Evolutionary conservation across 2,113 vertebrate genomes (phyloP).

Genomic region (Dissostichus mawsoni): DNA sequence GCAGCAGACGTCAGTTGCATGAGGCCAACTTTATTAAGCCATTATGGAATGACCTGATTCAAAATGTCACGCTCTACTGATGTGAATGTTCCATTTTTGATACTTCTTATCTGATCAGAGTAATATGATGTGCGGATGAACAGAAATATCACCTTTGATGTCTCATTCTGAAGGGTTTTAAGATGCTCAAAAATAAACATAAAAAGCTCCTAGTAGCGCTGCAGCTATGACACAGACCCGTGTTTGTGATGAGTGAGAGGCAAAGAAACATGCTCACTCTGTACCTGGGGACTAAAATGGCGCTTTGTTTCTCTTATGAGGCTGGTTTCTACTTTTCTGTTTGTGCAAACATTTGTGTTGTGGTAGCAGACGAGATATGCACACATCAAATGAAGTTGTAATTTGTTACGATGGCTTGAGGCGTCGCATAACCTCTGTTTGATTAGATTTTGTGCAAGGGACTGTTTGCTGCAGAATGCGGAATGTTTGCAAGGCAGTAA

Average conservation of each 20-base stretch:
- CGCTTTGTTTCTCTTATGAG: conserved; percentile 44
- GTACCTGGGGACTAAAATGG: conserved; percentile 26
- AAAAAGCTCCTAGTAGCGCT: not conserved
- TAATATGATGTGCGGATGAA: not conserved
- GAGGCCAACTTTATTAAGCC: conserved; percentile 42
- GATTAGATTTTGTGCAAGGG: conserved; percentile 71
- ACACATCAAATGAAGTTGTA: conserved; percentile 74
- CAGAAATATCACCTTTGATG: conserved; percentile 18
- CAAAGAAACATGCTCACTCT: not conserved
- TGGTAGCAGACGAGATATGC: conserved; percentile 56
- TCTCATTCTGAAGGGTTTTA: conserved; percentile 14
- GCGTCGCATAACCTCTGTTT: conserved; percentile 74
- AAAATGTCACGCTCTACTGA: conserved; percentile 40
- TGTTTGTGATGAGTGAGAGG: not conserved
- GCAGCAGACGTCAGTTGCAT: conserved; percentile 43
- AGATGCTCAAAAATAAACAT: conserved; percentile 6
- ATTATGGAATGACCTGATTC: conserved; percentile 36
- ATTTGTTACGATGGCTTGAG: conserved; percentile 75
- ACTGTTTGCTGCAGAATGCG: conserved; percentile 63
- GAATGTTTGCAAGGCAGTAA: conserved; percentile 40
- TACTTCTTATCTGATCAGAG: conserved; percentile 29
- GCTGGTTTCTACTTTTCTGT: not conserved
- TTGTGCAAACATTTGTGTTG: conserved; percentile 55
- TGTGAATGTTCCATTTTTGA: conserved; percentile 40
- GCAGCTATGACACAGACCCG: not conserved